Evolutionary conservation across 1,140 invertebrate species (phyloP), one percentile per base, ranked within the genome.

Genomic region (Monomorium pharaonis): DNA sequence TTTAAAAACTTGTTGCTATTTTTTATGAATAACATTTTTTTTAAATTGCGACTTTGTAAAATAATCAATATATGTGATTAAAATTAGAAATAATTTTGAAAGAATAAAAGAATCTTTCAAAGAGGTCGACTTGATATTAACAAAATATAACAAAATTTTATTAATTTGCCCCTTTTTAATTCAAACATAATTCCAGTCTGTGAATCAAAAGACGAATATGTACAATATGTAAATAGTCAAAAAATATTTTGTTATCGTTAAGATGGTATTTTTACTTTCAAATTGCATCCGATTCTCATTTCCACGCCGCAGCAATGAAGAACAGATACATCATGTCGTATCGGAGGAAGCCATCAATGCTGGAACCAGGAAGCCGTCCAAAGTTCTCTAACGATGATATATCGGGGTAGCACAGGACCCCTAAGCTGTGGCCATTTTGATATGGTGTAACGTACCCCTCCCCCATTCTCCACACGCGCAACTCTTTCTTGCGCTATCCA

Each of bases 321-420:
- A 86, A 86, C 77, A 87, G 87, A 89, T 91, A 91, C 86, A 89
- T 91, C 90, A 91, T 85, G 78, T 86, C 80, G 85, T 91, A 90
- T 90, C 87, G 77, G 76, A 89, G 75, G 85, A 89, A 91, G 74
- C 85, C 86, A 89, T 88, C 84, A 88, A 91, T 91, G 77, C 69
- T 76, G 70, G 78, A 90, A 91, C 86, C 88, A 87, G 89, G 90
- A 91, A 91, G 84, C 90, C 88, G 84, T 91, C 88, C 63, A 86
- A 91, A 91, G 86, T 89, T 90, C 84, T 85, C 87, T 91, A 92
- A 92, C 91, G 88, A 91, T 92, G 91, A 92, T 92, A 89, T 89
- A 92, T 91, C 88, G 90, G 84, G 74, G 62, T 69, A 77, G 75
- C 58, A 33, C 67, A 65, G 87, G 86, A 84, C 84, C 89, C 87